A percentile compares a stretch with the other conserved stretches of the same genome.
Evolutionary conservation across 2,113 vertebrate species (phyloP).

Genomic region (Sander lucioperca): DNA sequence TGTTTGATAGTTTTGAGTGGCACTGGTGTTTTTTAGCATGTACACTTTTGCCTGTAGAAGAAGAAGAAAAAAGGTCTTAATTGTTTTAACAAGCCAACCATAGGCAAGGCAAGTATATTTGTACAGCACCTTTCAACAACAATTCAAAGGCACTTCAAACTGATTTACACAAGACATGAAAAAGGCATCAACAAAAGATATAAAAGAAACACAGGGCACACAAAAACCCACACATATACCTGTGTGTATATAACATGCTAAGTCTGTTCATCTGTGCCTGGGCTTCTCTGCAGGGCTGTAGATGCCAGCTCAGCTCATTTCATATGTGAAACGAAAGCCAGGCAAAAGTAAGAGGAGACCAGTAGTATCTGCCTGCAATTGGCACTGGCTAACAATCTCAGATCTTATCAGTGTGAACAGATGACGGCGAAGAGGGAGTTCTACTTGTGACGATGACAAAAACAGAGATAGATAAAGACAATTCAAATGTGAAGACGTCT

Average conservation of each 20-base stretch:
- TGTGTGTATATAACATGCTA: neutral
- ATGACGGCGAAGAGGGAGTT: neutral
- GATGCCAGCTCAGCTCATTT: slow-evolving; percentile 1
- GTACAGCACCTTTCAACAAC: neutral
- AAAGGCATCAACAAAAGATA: neutral
- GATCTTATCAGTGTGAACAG: slow-evolving; percentile 31
- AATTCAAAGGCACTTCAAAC: neutral
- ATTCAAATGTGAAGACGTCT: slow-evolving; percentile 7
- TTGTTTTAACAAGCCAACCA: too few relatives aligned
- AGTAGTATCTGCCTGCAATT: slow-evolving; percentile 15
- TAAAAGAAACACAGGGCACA: neutral
- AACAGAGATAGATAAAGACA: neutral
- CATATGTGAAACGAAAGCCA: slow-evolving; percentile 15
- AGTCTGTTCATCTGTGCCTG: neutral
- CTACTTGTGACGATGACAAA: neutral
- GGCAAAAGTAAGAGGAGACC: slow-evolving; percentile 36
- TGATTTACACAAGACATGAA: neutral
- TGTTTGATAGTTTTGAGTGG: neutral
- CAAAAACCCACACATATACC: neutral
- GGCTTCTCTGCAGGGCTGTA: neutral
- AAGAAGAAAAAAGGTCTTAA: neutral
- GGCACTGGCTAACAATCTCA: slow-evolving; percentile 37
- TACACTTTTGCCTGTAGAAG: neutral
- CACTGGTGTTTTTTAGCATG: neutral
- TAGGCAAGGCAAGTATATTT: neutral